These are phyloP conservation scores for Archegozetes longisetosus DNA, from an alignment of 1,140 invertebrate genomes.

Conservation along the genomic window DNA sequence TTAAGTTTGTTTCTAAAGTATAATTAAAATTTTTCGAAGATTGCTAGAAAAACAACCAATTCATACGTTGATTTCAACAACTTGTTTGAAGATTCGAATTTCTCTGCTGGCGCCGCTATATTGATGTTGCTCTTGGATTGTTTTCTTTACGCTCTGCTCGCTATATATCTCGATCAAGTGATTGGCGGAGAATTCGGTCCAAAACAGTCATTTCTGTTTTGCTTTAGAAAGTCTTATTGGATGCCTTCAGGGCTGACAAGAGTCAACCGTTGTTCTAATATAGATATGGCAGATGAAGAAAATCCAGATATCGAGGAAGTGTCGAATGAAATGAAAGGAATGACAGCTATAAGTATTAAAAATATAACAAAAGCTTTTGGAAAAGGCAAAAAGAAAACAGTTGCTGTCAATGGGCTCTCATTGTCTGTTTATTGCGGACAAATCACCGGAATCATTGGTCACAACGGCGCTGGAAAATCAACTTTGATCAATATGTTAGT, in stretches of 20 bases:
- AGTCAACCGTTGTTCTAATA: not conserved
- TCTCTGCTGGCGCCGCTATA: not conserved
- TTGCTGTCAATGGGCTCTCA: conserved; percentile 38
- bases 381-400: conserved; percentile 28
- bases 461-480: conserved; percentile 37
- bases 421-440: conserved; percentile 42
- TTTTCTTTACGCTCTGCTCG: not conserved
- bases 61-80: not conserved
- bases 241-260: not conserved
- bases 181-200: not conserved
- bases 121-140: not conserved
- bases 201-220: not conserved
- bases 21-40: too few relatives aligned
- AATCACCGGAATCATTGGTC: conserved; percentile 44
- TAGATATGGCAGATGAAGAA: not conserved
- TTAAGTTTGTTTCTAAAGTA: not conserved
- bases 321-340: not conserved
- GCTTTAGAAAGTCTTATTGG: not conserved
- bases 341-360: conserved; percentile 2
- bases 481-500: conserved; percentile 26
- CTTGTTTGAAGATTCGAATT: not conserved
- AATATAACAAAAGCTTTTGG: conserved; percentile 8
- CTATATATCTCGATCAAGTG: not conserved
- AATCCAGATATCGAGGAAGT: conserved; percentile 5
- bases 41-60: not conserved